Base-by-base conservation (phyloP, 2,113 vertebrate species). In the Poeciliopsis retropinna region DNA sequence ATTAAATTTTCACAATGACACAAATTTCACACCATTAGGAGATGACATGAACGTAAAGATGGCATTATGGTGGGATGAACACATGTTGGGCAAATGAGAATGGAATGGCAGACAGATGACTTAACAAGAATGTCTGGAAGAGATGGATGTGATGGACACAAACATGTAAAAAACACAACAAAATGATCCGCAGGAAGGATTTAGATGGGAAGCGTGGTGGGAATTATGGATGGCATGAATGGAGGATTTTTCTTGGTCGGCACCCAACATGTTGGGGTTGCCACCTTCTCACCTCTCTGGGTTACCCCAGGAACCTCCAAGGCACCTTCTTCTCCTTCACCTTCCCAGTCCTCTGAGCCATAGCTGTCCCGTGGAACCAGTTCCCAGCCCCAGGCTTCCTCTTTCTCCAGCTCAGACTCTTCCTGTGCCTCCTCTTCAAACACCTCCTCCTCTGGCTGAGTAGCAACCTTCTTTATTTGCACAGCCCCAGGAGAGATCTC, bases 221-320 rank as follows among this genome's bases (percentile, higher is more conserved):
- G 78, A 67, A 90, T 94, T 86, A 94, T 91, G 90, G 75, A 72
- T 79, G 85, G 76, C 76, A 92, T 72, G 90, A 89, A 67, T 87
- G 63, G 72, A 41, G 60, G 71, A 65, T 73, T 70, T 86, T 76
- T 87, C 88, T 86, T 76, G 79, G 90, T 72, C 85, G 67, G 80
- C 91, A 64, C 13, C 74, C 89, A 83, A 88, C 90, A 86, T 88
- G 86, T 89, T 86, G 77, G 89, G 76, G 83, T 71, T 79, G 83
- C 67, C 68, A 85, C 90, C 91, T 83, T 95, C 96, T 97, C 96
- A 97, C 96, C 96, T 97, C 94, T 93, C 91, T 94, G 94, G 89
- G 93, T 78, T 81, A 95, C 93, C 82, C 92, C 94, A 80, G 96
- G 94, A 89, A 94, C 93, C 80, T 96, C 94, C 89, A 95, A 63